Percentiles rank a stretch among this genome's conserved stretches.
Conservation (phyloP, 1,140 invertebrate genomes). For the Halesus radiatus region DNA sequence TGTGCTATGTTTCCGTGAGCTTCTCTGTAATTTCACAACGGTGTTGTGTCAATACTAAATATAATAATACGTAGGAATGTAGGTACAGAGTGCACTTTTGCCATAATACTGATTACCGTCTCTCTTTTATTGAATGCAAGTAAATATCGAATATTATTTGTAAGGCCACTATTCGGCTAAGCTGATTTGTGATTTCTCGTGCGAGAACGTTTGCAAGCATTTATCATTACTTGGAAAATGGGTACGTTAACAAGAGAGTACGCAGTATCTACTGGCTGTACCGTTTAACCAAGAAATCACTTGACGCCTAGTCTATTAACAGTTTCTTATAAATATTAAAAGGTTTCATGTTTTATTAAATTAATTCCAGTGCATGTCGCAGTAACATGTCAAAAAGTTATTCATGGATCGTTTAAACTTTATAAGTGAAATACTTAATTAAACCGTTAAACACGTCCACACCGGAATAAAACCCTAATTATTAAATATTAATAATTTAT, state of each 20-base stretch:
- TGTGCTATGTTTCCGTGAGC: too few species aligned
- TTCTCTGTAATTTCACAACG: neutral
- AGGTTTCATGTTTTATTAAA: neutral
- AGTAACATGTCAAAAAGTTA: neutral
- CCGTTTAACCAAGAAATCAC: neutral
- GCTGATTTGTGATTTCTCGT: neutral
- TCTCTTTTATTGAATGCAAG: slow-evolving; percentile 21
- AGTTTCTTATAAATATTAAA: neutral
- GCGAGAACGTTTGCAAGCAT: neutral
- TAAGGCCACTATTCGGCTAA: neutral
- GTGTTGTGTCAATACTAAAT: neutral
- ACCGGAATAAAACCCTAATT: too few species aligned
- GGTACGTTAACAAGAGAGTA: neutral
- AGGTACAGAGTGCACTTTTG: neutral
- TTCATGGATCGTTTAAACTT: too few species aligned
- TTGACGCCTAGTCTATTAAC: neutral
- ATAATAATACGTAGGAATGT: neutral
- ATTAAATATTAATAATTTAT: too few species aligned
- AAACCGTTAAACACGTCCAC: too few species aligned
- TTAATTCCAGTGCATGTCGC: too few species aligned
- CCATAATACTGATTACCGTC: neutral
- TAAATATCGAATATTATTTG: slow-evolving; percentile 15
- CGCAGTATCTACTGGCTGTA: neutral
- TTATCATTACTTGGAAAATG: neutral
- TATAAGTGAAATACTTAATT: too few species aligned